Evolutionary conservation across 2,888 invertebrate species (phyloP).

Genomic region (Mantis religiosa): DNA sequence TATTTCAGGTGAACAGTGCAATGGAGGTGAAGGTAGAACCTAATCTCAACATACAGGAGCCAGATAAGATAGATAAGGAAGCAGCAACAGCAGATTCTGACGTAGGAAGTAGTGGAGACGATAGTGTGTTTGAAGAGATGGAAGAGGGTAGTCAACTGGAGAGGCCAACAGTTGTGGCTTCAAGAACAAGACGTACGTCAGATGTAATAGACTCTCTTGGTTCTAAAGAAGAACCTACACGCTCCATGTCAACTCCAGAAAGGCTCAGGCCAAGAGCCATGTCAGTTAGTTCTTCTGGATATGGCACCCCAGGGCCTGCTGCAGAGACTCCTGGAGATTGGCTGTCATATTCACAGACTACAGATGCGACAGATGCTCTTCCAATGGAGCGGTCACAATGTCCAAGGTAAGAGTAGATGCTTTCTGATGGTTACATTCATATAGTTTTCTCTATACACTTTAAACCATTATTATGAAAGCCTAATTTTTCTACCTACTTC

Average conservation of each 20-base stretch:
- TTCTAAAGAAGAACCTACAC: not conserved
- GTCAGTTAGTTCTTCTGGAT: not conserved
- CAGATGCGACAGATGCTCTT: not conserved
- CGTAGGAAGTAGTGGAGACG: not conserved
- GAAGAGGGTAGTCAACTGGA: not conserved
- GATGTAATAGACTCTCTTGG: conserved; percentile 27
- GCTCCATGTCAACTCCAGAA: not conserved
- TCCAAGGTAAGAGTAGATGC: not conserved
- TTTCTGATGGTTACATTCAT: too few species aligned
- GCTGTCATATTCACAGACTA: not conserved
- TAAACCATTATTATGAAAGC: too few species aligned
- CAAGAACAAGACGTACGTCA: conserved; percentile 16
- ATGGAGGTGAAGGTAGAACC: not conserved
- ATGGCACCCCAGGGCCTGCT: not conserved
- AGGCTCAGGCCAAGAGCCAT: not conserved
- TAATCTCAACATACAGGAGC: not conserved
- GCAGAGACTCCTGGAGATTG: not conserved
- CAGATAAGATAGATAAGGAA: not conserved
- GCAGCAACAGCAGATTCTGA: not conserved
- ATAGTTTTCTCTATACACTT: too few species aligned
- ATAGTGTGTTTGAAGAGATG: not conserved
- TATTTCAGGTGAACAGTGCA: not conserved
- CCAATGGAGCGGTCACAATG: not conserved
- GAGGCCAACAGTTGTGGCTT: not conserved
- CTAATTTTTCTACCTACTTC: too few species aligned